phyloP scores from a whole-genome alignment of 2,888 invertebrate species.

The Ichneumoninae sp. region DNA sequence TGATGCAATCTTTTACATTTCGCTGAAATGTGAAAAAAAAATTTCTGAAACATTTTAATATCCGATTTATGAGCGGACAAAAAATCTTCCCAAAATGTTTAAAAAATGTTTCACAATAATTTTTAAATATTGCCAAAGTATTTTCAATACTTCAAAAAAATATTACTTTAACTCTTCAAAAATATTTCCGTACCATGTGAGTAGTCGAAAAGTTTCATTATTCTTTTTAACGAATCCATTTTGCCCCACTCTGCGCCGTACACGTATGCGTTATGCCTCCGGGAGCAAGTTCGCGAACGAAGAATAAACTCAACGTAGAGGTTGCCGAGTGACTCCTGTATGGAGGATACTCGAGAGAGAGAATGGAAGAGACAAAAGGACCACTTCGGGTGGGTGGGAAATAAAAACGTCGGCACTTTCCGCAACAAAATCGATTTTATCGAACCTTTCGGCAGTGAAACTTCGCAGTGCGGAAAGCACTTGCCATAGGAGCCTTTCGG shows the following conservation, averaged over 20 bases:
- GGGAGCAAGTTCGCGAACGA: slow-evolving; percentile 6
- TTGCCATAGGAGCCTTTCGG: slow-evolving; percentile 28
- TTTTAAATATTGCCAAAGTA: too few species aligned
- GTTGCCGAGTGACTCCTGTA: not conserved
- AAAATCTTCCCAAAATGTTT: too few species aligned
- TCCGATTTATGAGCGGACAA: too few species aligned
- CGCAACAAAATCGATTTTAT: slow-evolving; percentile 46
- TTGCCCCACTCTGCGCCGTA: not conserved
- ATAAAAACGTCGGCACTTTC: slow-evolving; percentile 51
- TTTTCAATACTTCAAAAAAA: too few species aligned
- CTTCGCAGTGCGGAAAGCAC: slow-evolving; percentile 9
- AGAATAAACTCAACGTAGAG: not conserved
- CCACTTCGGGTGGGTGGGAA: slow-evolving; percentile 18
- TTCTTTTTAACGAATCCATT: not conserved
- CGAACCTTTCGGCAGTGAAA: slow-evolving; percentile 26
- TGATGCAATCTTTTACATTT: too few species aligned
- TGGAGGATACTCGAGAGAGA: slow-evolving; percentile 1
- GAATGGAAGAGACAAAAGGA: slow-evolving; percentile 32
- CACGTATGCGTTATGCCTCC: not conserved
- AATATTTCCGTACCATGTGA: too few species aligned
- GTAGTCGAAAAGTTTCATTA: not conserved
- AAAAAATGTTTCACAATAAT: too few species aligned
- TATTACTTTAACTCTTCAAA: too few species aligned
- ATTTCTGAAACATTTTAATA: too few species aligned
- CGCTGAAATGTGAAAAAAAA: too few species aligned